A percentile compares a stretch with the other conserved stretches of the same genome.
phyloP scores from a whole-genome alignment of 1,140 invertebrate species.

The Choristoneura fumiferana region DNA sequence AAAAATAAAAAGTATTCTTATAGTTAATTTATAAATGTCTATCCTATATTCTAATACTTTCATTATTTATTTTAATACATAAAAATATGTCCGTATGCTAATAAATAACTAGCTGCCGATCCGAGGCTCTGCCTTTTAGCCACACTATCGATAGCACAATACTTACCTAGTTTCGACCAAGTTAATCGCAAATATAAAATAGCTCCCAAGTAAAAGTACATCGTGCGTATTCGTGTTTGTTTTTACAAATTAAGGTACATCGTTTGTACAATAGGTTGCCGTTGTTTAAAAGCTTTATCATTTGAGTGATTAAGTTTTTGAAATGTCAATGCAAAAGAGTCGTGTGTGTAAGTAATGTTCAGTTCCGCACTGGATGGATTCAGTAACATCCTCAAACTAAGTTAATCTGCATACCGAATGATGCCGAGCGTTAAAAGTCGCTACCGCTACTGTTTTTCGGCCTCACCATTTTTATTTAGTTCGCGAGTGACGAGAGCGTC shows the following conservation, averaged over 20 bases:
- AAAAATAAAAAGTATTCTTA: background rate
- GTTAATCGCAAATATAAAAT: slow-evolving; percentile 16
- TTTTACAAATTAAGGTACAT: slow-evolving; percentile 14
- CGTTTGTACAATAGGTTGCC: slow-evolving; percentile 10
- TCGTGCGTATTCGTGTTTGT: background rate
- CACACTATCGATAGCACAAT: slow-evolving; percentile 3
- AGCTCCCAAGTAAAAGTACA: slow-evolving; percentile 1
- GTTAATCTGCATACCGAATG: no score
- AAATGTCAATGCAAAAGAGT: slow-evolving; percentile 1
- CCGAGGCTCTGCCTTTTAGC: slow-evolving; percentile 4
- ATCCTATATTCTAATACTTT: background rate
- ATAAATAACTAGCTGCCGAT: slow-evolving; percentile 15
- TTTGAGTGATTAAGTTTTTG: background rate
- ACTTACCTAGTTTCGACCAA: slow-evolving; percentile 2
- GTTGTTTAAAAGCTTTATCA: slow-evolving; percentile 3
- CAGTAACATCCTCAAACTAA: no score
- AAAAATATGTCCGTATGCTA: slow-evolving; percentile 8
- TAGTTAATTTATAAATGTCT: slow-evolving; percentile 8
- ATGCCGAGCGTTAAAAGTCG: no score
- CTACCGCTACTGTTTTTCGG: no score
- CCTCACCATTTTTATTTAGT: no score
- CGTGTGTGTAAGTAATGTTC: background rate
- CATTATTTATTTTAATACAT: slow-evolving; percentile 4
- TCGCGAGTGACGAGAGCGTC: background rate
- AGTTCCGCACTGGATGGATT: no score